A percentile compares a stretch with the other conserved stretches of the same genome.
Conservation (phyloP, 2,888 invertebrate genomes). For the Phengaris alcon region DNA sequence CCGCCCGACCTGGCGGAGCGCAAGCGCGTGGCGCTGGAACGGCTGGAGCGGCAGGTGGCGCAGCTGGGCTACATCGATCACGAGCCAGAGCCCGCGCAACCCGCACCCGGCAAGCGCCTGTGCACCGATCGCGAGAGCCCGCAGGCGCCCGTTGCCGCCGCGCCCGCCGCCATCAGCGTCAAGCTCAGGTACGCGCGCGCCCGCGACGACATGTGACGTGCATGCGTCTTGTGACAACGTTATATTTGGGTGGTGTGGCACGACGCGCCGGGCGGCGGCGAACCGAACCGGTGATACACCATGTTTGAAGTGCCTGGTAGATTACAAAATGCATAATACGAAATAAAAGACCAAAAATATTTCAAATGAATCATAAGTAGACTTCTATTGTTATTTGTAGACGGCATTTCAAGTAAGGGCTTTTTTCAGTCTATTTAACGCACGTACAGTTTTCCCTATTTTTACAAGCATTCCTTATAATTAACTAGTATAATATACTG, state of each 20-base stretch:
- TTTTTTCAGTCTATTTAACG: too few species aligned
- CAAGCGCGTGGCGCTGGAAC: slow-evolving; percentile 83
- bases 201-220: background rate
- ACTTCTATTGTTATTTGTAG: too few species aligned
- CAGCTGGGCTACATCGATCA: slow-evolving; percentile 90
- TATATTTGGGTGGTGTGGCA: slow-evolving; percentile 10
- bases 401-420: too few species aligned
- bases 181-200: slow-evolving; percentile 58
- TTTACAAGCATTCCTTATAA: too few species aligned
- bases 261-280: background rate
- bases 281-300: too few species aligned
- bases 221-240: background rate
- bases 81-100: slow-evolving; percentile 33
- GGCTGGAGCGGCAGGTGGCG: slow-evolving; percentile 81
- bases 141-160: slow-evolving; percentile 53
- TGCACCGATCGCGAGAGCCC: slow-evolving; percentile 72
- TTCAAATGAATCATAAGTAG: too few species aligned
- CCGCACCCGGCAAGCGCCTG: slow-evolving; percentile 54
- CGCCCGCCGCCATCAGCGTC: slow-evolving; percentile 50
- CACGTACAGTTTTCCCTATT: too few species aligned
- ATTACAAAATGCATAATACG: background rate
- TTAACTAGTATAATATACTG: too few species aligned
- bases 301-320: background rate
- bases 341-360: too few species aligned
- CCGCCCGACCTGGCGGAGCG: slow-evolving; percentile 55